A percentile compares a stretch with the other conserved stretches of the same genome.
Conservation (phyloP, 2,797 vertebrate genomes). For the Carcharodon carcharias region DNA sequence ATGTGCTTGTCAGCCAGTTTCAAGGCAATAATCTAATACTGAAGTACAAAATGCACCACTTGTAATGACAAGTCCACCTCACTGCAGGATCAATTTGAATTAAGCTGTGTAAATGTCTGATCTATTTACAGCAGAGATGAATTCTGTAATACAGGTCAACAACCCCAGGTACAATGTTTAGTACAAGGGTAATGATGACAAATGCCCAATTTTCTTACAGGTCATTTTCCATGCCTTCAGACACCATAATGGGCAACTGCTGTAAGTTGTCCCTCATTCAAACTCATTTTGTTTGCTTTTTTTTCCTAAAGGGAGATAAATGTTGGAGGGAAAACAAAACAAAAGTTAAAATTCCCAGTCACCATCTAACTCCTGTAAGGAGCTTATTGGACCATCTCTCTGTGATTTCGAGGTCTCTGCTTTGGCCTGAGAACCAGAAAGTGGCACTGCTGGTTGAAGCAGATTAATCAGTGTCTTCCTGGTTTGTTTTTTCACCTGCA, state of each 20-base stretch:
- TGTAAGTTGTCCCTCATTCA: background rate
- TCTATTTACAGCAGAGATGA: background rate
- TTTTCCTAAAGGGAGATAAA: background rate
- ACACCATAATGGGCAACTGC: background rate
- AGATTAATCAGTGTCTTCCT: conserved; percentile 76
- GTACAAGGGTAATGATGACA: background rate
- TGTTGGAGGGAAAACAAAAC: background rate
- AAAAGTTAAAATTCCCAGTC: conserved; percentile 29
- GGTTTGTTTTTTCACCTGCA: conserved; percentile 77
- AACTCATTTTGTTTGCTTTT: background rate
- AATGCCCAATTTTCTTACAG: background rate
- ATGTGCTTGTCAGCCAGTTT: background rate
- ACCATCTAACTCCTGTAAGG: conserved; percentile 9
- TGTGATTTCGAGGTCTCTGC: conserved; percentile 48
- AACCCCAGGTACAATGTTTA: background rate
- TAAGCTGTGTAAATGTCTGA: background rate
- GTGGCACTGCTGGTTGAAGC: conserved; percentile 74
- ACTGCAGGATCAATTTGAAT: conserved; percentile 2
- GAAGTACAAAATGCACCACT: conserved; percentile 1
- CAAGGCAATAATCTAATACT: background rate
- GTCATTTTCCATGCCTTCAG: background rate
- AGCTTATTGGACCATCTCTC: background rate
- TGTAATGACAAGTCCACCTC: background rate
- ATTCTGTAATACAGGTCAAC: background rate
- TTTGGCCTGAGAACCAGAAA: conserved; percentile 57